These are phyloP conservation scores for Lichenostomus cassidix DNA, from an alignment of 2,113 vertebrate species.

Conservation along the genomic window DNA sequence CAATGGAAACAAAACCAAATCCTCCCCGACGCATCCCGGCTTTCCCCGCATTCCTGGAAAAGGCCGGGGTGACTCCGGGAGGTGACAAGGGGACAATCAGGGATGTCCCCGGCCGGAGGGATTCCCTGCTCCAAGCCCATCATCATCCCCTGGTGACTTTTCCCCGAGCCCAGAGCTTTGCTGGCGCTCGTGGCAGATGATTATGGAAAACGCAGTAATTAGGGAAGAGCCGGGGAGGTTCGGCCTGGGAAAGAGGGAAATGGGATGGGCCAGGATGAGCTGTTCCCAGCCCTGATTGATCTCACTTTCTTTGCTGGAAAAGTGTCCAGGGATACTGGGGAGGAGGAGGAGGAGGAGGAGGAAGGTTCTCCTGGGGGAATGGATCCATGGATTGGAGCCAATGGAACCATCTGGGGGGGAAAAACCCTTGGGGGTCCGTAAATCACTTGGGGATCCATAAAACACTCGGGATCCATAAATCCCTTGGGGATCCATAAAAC, in stretches of 20 bases:
- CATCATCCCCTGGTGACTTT: neutral
- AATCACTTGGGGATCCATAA: too few relatives aligned
- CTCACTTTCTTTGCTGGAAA: slow-evolving; percentile 41
- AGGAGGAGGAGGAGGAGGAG: neutral
- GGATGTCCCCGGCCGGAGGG: neutral
- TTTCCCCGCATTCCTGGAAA: neutral
- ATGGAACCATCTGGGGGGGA: fast-evolving
- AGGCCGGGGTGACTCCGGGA: neutral
- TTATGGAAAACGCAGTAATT: slow-evolving; percentile 36
- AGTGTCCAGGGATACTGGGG: fast-evolving
- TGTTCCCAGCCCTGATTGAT: neutral
- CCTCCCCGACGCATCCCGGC: neutral
- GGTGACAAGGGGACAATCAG: neutral
- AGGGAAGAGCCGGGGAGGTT: slow-evolving; percentile 11
- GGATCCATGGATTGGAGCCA: neutral
- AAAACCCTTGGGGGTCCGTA: neutral
- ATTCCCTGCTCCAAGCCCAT: neutral
- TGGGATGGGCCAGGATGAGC: slow-evolving; percentile 9
- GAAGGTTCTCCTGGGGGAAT: neutral
- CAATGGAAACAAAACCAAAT: fast-evolving
- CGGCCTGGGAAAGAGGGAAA: slow-evolving; percentile 39
- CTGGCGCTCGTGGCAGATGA: neutral
- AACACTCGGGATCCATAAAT: too few relatives aligned
- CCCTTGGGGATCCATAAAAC: neutral
- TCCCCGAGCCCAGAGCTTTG: neutral